Evolutionary conservation across 2,113 vertebrate genomes (phyloP), one percentile per base, ranked within the genome.

Genomic region (Sander lucioperca): DNA sequence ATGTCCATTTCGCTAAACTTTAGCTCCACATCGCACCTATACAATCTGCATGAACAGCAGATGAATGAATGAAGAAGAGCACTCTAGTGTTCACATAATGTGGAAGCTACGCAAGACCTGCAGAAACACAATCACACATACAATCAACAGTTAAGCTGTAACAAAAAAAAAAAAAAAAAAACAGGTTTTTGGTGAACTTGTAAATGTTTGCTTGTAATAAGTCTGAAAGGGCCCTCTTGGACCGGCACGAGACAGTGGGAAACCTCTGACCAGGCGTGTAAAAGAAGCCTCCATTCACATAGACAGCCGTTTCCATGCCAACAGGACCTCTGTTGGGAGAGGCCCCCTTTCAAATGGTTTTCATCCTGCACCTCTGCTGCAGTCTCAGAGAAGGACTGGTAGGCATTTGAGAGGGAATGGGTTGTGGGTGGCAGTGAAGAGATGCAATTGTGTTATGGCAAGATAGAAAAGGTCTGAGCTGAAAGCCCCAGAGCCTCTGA

Each of bases 221-320:
- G 68, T 74, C 74, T 74, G 39, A 45, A 58, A 56, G 68, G 53
- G 74, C 83, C 68, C 43, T 86, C 74, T 89, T 57, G 74, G 89
- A 79, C 84, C 70, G 2, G 39, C 39, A 81, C 16, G 72, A 84
- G 82, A 87, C 77, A 88, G 80, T 48, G 72, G 77, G 79, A 83
- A 82, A 82, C 84, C 82, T 79, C 88, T 71, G 77, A 89, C 88
- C 75, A 65, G 76, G 76, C 80, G 58, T 62, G 76, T 62, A 77
- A 87, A 88, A 81, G 85, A 80, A 91, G 87, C 77, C 77, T 73
- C 70, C 88, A 89, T 91, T 92, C 86, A 93, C 78, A 92, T 84
- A 86, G 83, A 83, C 82, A 70, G 74, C 23, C 19, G 90, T 93
- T 93, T 86, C 91, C 90, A 93, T 91, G 91, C 80, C 89, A 91